These are phyloP conservation scores for Carassius carassius DNA, from an alignment of 2,113 vertebrate genomes.

Conservation along the genomic window DNA sequence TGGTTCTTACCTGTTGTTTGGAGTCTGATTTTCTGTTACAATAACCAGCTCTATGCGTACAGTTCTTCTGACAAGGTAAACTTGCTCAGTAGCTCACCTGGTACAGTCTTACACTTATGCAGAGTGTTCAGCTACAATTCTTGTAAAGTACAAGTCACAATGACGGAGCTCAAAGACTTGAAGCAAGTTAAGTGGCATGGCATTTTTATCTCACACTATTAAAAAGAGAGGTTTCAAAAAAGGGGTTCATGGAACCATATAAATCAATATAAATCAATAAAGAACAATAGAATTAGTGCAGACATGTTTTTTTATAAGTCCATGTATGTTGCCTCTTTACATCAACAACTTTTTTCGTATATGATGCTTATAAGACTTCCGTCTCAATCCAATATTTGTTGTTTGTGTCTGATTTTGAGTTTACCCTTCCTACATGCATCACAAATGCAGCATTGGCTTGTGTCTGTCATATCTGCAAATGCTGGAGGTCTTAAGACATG, in stretches of 20 bases:
- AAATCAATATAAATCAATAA: too few relatives aligned
- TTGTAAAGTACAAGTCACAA: background rate
- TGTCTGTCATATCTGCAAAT: conserved; percentile 24
- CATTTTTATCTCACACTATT: background rate
- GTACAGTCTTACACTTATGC: background rate
- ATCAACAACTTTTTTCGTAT: background rate
- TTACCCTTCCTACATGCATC: background rate
- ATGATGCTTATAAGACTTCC: background rate
- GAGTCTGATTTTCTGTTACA: too few relatives aligned
- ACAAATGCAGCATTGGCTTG: background rate
- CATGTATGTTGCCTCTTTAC: background rate
- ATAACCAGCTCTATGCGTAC: background rate
- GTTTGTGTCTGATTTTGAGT: background rate
- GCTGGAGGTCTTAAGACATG: conserved; percentile 34
- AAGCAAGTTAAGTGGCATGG: background rate
- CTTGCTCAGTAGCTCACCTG: background rate
- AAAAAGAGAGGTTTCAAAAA: too few relatives aligned
- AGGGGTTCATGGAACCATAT: too few relatives aligned
- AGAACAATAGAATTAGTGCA: too few relatives aligned
- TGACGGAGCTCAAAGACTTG: background rate
- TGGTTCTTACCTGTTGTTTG: too few relatives aligned
- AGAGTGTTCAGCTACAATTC: background rate
- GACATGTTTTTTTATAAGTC: too few relatives aligned
- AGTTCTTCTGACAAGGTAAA: background rate
- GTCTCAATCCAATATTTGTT: background rate